Percentiles rank a stretch among this genome's conserved stretches.
phyloP scores from a whole-genome alignment of 2,888 invertebrate species.

The Abscondita cerata region DNA sequence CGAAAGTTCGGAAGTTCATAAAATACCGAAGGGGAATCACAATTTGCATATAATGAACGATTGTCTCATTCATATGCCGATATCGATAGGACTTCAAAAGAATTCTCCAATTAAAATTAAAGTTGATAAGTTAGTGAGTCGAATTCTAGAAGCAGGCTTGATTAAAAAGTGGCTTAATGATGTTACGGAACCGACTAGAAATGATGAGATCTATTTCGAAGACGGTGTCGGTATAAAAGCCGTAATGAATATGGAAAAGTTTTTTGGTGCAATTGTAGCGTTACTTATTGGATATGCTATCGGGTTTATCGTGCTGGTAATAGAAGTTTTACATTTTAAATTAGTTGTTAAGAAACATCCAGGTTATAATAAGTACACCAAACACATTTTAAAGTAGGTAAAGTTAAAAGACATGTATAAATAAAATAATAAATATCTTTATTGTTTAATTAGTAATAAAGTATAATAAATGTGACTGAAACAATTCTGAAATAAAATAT shows the following conservation, averaged over 20 bases:
- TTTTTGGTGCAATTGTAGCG: slow-evolving; percentile 79
- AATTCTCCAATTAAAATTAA: slow-evolving; percentile 78
- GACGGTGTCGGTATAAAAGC: slow-evolving; percentile 68
- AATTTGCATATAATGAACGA: slow-evolving; percentile 83
- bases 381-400: slow-evolving; percentile 17
- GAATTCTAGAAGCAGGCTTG: slow-evolving; percentile 77
- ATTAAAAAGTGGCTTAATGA: slow-evolving; percentile 82
- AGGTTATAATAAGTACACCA: slow-evolving; percentile 71
- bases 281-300: slow-evolving; percentile 73
- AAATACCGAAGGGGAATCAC: slow-evolving; percentile 28
- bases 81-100: slow-evolving; percentile 81
- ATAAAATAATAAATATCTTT: too few relatives aligned
- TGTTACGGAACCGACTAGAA: slow-evolving; percentile 68
- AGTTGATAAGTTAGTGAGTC: slow-evolving; percentile 71
- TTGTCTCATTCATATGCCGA: slow-evolving; percentile 81
- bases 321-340: slow-evolving; percentile 73
- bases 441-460: too few relatives aligned
- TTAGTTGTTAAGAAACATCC: slow-evolving; percentile 71
- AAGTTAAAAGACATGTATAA: background rate
- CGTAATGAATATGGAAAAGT: slow-evolving; percentile 77
- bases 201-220: slow-evolving; percentile 59
- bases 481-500: too few relatives aligned
- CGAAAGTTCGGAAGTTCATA: slow-evolving; percentile 28
- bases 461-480: too few relatives aligned
- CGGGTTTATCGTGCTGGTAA: slow-evolving; percentile 64